Percentiles rank a stretch among this genome's conserved stretches.
Conservation (phyloP, 2,888 invertebrate species). For the Chymomyza procnemis region DNA sequence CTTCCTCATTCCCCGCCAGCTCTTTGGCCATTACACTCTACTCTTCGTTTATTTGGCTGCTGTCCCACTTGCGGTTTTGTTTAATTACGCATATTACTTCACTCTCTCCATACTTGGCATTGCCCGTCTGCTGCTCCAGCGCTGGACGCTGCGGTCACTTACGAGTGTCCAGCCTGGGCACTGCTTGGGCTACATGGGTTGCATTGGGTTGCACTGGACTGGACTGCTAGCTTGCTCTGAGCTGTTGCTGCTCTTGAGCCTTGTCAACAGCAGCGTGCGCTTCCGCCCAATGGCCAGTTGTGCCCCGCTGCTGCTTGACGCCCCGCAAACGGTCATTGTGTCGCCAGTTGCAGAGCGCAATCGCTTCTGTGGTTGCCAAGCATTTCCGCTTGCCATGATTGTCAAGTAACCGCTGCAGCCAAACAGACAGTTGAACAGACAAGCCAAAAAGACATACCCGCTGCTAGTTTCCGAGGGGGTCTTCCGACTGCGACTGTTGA, state of each 20-base stretch:
- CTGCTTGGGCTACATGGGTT: neutral
- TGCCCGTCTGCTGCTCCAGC: neutral
- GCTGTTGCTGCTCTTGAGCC: slow-evolving; percentile 34
- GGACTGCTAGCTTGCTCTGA: slow-evolving; percentile 20
- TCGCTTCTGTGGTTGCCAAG: slow-evolving; percentile 44
- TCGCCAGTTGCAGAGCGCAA: neutral
- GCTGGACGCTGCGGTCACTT: slow-evolving; percentile 44
- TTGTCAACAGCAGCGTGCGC: slow-evolving; percentile 50
- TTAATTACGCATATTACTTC: slow-evolving; percentile 70
- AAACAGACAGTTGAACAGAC: slow-evolving; percentile 25
- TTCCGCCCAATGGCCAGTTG: slow-evolving; percentile 35
- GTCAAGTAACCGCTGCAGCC: slow-evolving; percentile 36
- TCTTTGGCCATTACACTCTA: slow-evolving; percentile 19
- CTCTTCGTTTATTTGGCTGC: slow-evolving; percentile 23
- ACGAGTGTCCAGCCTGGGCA: slow-evolving; percentile 49
- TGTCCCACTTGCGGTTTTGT: slow-evolving; percentile 69
- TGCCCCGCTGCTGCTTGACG: neutral
- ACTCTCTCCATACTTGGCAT: slow-evolving; percentile 13
- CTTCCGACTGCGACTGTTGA: too few species aligned
- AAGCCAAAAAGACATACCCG: neutral
- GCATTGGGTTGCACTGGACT: slow-evolving; percentile 22
- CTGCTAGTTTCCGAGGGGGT: neutral
- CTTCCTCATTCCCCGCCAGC: slow-evolving; percentile 4
- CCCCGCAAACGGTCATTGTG: neutral
- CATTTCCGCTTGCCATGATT: slow-evolving; percentile 46